Percentiles rank a stretch among this genome's conserved stretches.
Evolutionary conservation across 1,140 invertebrate genomes (phyloP).

Genomic region (Drosophila repleta): DNA sequence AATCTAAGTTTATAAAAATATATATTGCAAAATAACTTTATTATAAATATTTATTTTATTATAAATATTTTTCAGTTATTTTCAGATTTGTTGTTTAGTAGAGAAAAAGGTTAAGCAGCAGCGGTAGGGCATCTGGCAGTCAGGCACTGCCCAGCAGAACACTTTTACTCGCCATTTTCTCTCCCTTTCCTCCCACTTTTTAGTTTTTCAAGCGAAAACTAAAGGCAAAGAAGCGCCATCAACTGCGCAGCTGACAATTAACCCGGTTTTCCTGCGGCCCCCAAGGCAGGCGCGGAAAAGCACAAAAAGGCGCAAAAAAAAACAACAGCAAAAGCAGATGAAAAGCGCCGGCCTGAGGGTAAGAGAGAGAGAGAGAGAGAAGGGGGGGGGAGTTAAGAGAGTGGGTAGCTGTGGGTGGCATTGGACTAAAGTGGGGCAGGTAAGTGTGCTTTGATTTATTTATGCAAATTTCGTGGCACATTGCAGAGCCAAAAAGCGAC

Average conservation of each 20-base stretch:
- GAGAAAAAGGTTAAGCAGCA: too few species aligned
- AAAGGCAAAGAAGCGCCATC: constrained; percentile 18
- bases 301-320: constrained; percentile 10
- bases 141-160: not conserved
- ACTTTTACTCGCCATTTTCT: not conserved
- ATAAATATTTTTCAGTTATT: too few species aligned
- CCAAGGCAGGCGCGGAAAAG: constrained; percentile 23
- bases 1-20: too few species aligned
- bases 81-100: too few species aligned
- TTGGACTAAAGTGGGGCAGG: constrained; percentile 27
- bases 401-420: too few species aligned
- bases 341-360: constrained; percentile 3
- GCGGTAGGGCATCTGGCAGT: not conserved
- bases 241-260: constrained; percentile 31
- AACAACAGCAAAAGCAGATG: constrained; percentile 10
- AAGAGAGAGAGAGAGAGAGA: not conserved
- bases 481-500: not conserved
- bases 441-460: constrained; percentile 44
- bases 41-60: too few species aligned
- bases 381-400: not conserved
- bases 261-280: constrained; percentile 19
- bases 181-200: not conserved
- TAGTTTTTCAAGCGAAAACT: constrained; percentile 14
- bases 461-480: constrained; percentile 34
- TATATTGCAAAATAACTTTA: too few species aligned